Conservation (phyloP, 2,113 vertebrate species). For the Vulpes lagopus region DNA sequence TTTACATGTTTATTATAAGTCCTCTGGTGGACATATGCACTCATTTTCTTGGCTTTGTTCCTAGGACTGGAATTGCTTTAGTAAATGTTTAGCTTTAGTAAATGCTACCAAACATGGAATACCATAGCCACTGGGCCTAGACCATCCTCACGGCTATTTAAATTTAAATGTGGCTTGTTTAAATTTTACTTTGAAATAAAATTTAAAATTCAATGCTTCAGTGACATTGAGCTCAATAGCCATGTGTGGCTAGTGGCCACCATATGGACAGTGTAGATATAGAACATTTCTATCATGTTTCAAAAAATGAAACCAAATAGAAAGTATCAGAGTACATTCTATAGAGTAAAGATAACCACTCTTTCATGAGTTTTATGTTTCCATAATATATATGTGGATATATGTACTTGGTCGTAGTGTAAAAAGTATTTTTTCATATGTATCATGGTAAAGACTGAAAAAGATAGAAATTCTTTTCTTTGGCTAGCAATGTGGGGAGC, state of each 20-base stretch:
- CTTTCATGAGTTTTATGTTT: neutral
- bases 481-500: neutral
- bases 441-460: neutral
- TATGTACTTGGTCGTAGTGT: neutral
- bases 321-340: neutral
- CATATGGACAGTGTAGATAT: too few species aligned
- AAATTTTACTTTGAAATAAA: neutral
- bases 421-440: neutral
- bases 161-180: too few species aligned
- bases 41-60: neutral
- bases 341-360: neutral
- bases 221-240: neutral
- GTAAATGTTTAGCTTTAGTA: neutral
- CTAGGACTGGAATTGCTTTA: neutral
- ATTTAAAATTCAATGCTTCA: neutral
- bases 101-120: neutral
- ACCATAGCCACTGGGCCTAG: neutral
- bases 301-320: neutral
- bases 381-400: neutral
- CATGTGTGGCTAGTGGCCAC: neutral
- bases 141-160: neutral
- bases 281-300: neutral
- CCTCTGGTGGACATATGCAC: neutral
- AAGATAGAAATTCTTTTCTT: neutral
- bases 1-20: neutral